Evolutionary conservation across 1,140 invertebrate genomes (phyloP).

Genomic region (Eriocheir sinensis): DNA sequence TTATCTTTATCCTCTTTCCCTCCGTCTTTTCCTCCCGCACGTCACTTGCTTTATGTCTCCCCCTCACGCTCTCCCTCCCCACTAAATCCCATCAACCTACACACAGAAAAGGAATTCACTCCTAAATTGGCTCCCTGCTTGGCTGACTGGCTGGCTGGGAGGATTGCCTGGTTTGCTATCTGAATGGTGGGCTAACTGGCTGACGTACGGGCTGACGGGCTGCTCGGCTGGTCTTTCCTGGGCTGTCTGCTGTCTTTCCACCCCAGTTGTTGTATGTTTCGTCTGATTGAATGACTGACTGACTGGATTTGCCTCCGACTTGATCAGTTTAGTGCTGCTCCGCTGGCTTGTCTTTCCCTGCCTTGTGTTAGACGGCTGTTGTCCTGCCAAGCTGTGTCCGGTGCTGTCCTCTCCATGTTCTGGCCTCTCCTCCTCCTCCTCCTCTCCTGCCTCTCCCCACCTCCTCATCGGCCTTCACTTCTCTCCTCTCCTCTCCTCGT

Average conservation of each 20-base stretch:
- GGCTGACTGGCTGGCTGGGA: background rate
- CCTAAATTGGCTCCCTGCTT: constrained; percentile 4
- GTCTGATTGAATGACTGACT: constrained; percentile 23
- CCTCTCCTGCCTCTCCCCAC: no score
- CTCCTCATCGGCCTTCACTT: no score
- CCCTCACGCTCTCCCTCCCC: background rate
- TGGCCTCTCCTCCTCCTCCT: background rate
- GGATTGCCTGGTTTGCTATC: background rate
- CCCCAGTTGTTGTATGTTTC: background rate
- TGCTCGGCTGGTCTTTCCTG: background rate
- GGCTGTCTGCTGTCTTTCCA: constrained; percentile 2
- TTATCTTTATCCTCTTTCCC: no score
- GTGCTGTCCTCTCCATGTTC: background rate
- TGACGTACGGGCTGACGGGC: no score
- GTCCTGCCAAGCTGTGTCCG: background rate
- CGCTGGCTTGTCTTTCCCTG: background rate
- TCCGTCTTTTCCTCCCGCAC: background rate
- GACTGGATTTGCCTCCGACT: background rate
- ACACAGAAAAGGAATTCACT: constrained; percentile 24
- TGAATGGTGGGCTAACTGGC: background rate
- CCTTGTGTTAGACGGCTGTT: background rate
- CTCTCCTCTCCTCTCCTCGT: background rate
- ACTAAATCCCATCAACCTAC: constrained; percentile 24
- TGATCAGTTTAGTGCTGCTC: background rate
- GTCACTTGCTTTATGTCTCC: constrained; percentile 13